phyloP scores from a whole-genome alignment of 2,888 invertebrate species.

The Maniola hyperantus region DNA sequence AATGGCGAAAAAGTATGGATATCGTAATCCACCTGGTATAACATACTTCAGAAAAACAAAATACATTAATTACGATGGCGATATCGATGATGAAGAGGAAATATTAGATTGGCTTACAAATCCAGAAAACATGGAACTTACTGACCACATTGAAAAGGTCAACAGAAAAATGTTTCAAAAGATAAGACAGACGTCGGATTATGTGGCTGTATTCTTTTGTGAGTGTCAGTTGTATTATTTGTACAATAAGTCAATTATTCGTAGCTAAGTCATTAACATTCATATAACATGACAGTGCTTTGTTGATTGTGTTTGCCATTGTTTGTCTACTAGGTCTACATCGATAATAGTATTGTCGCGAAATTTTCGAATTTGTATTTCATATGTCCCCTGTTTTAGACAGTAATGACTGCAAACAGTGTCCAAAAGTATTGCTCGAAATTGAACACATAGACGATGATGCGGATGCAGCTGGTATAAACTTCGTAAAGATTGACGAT shows the following conservation, averaged over 20 bases:
- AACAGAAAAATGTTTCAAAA: constrained; percentile 97
- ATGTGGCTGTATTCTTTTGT: constrained; percentile 97
- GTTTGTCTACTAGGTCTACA: too few relatives aligned
- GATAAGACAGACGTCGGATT: constrained; percentile 93
- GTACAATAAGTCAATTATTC: neutral
- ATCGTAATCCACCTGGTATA: constrained; percentile 93
- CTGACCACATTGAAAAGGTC: constrained; percentile 95
- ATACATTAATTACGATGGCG: constrained; percentile 95
- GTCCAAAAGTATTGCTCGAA: constrained; percentile 92
- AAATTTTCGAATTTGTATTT: constrained; percentile 63
- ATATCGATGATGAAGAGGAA: constrained; percentile 95
- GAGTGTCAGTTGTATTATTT: constrained; percentile 68
- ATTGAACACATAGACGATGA: constrained; percentile 97
- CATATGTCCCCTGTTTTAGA: constrained; percentile 86
- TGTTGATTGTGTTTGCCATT: neutral
- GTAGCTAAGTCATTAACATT: neutral
- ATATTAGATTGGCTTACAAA: constrained; percentile 96
- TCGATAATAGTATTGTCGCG: constrained; percentile 7
- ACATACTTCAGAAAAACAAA: constrained; percentile 95
- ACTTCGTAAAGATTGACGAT: constrained; percentile 96
- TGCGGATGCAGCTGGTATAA: constrained; percentile 94
- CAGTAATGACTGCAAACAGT: constrained; percentile 97
- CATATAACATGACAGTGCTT: neutral
- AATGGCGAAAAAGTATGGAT: constrained; percentile 97
- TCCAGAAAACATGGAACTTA: constrained; percentile 96